These are phyloP conservation scores for Agrotis puta DNA, from an alignment of 2,888 invertebrate species.

Conservation along the genomic window DNA sequence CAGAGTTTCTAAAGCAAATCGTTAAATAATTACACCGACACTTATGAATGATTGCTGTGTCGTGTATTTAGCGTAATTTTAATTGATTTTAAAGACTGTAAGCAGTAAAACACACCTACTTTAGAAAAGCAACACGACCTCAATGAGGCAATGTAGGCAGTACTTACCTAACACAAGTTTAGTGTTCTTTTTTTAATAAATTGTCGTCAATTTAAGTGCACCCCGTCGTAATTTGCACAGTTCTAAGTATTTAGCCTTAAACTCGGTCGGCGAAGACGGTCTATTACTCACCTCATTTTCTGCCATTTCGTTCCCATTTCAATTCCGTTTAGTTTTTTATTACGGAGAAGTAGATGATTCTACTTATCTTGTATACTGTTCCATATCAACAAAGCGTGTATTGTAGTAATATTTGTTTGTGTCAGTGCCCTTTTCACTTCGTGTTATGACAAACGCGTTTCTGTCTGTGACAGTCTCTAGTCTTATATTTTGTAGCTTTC, in stretches of 20 bases:
- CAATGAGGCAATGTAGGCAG: neutral
- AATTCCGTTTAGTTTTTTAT: slow-evolving; percentile 38
- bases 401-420: slow-evolving; percentile 42
- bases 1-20: neutral
- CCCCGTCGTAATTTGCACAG: slow-evolving; percentile 36
- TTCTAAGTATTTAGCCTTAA: slow-evolving; percentile 30
- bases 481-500: slow-evolving; percentile 34
- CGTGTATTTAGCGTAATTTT: neutral
- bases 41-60: neutral
- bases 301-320: slow-evolving; percentile 37
- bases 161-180: neutral
- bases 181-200: slow-evolving; percentile 18
- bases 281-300: slow-evolving; percentile 45
- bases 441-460: slow-evolving; percentile 26
- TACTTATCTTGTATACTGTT: slow-evolving; percentile 44
- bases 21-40: neutral
- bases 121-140: neutral
- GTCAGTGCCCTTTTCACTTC: slow-evolving; percentile 50
- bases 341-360: slow-evolving; percentile 17
- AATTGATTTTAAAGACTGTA: slow-evolving; percentile 2
- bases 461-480: slow-evolving; percentile 43
- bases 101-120: neutral
- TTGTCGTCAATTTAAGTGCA: slow-evolving; percentile 13
- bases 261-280: slow-evolving; percentile 27
- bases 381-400: slow-evolving; percentile 18